Evolutionary conservation across 2,113 vertebrate genomes (phyloP), one percentile per base, ranked within the genome.

Genomic region (Gorsachius goisagi): DNA sequence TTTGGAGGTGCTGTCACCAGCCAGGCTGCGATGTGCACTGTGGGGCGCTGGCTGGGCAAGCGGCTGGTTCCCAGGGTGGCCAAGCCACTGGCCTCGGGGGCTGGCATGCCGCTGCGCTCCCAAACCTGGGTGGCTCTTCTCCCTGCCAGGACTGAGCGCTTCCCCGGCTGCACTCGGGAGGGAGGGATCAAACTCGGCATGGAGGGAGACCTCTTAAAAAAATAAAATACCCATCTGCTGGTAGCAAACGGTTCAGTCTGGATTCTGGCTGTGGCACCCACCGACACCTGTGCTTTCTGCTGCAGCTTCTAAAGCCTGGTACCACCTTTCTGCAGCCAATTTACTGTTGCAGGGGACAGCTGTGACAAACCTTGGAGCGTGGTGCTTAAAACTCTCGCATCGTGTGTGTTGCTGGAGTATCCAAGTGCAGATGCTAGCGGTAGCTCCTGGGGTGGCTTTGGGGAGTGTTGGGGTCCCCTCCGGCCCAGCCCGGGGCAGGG

Each of bases 221-320:
- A 39, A 39, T 17, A 81, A 71, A 68, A 78, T 47, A 56, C n/a
- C 41, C 8, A 0, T 89, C 50, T 75, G 22, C 45, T 53, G 19
- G 73, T 3, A 69, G 32, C 50, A 16, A 12, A 33, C 3, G 0
- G 30, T 33, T 84, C 59, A 3, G 47, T 72, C n/a, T 0, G 0
- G 9, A 4, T 84, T 35, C 47, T 62, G n/a, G 47, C 83, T 41
- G 35, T 33, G 52, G 21, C 16, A 49, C 30, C 37, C 47, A 17
- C 72, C 7, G 2, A 23, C 63, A 28, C 59, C 39, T 37, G 76
- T 0, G 1, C 41, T 81, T 64, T 87, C 64, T 53, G 14, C 14
- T 47, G 47, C 1, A 1, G 20, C 52, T 87, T 72, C 39, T 85
- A 4, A 82, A 81, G 32, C 45, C 30, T 32, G 23, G 30, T 44